Percentiles rank a stretch among this genome's conserved stretches.
Evolutionary conservation across 2,797 vertebrate species (phyloP).

Genomic region (Vultur gryphus): DNA sequence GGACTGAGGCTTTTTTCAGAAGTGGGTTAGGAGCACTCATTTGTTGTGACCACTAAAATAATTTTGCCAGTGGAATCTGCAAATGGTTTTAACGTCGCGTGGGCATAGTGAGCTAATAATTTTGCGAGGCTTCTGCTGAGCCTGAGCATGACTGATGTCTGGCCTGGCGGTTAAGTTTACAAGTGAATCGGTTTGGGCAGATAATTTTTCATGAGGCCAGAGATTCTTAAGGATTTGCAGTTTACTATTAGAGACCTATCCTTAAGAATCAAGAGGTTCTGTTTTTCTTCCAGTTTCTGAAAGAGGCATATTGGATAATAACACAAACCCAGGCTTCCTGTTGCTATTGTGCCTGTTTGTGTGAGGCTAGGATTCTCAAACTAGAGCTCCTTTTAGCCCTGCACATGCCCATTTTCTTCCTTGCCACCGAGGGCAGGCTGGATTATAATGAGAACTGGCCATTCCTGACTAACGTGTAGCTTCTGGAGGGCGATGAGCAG

Average conservation of each 20-base stretch:
- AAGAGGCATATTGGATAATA: not conserved
- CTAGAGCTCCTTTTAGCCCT: not conserved
- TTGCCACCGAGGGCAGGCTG: not conserved
- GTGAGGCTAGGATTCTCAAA: not conserved
- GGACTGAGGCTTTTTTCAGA: not conserved
- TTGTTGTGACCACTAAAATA: not conserved
- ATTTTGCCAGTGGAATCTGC: not conserved
- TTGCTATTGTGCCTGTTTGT: not conserved
- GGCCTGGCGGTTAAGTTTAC: not conserved
- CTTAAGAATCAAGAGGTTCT: not conserved
- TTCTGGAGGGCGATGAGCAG: not conserved
- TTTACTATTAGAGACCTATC: not conserved
- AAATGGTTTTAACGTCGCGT: not conserved
- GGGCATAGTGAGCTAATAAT: not conserved
- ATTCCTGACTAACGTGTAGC: not conserved
- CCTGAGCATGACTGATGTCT: not conserved
- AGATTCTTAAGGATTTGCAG: not conserved
- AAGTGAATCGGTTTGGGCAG: not conserved
- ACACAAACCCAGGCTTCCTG: not conserved
- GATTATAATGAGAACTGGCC: not conserved
- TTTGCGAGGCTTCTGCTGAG: not conserved
- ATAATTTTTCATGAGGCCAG: not conserved
- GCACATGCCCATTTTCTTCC: not conserved
- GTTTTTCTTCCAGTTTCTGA: not conserved
- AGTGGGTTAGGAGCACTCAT: not conserved